A percentile compares a stretch with the other conserved stretches of the same genome.
These are phyloP conservation scores for Lochmaea capreae DNA, from an alignment of 2,888 invertebrate species.

Conservation along the genomic window DNA sequence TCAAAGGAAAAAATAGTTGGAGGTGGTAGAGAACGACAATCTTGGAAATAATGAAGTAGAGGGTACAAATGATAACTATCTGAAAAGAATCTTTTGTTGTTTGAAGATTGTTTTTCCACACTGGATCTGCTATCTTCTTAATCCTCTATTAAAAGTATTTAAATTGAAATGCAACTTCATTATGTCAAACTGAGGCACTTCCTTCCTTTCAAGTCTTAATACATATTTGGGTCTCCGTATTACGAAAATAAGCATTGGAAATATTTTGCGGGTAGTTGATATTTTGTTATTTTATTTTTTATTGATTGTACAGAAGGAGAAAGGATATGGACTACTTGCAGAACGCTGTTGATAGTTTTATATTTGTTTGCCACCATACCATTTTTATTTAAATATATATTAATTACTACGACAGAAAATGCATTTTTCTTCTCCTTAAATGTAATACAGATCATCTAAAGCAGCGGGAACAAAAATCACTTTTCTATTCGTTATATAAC, in stretches of 20 bases:
- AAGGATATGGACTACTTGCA: slow-evolving; percentile 9
- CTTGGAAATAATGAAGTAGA: too few species aligned
- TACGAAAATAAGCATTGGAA: neutral
- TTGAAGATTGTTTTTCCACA: too few species aligned
- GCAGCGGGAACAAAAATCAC: too few species aligned
- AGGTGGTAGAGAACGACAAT: too few species aligned
- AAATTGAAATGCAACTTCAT: neutral
- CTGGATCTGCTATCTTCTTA: too few species aligned
- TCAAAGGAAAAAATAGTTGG: too few species aligned
- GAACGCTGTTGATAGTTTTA: slow-evolving; percentile 15
- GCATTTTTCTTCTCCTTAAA: neutral
- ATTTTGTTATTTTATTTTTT: slow-evolving; percentile 33
- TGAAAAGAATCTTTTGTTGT: too few species aligned
- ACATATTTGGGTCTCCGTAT: neutral
- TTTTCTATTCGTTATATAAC: too few species aligned
- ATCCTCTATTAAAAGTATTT: too few species aligned
- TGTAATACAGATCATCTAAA: too few species aligned
- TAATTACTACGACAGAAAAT: slow-evolving; percentile 14
- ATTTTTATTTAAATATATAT: slow-evolving; percentile 29
- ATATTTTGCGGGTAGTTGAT: slow-evolving; percentile 22
- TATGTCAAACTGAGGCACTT: neutral
- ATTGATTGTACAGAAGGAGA: slow-evolving; percentile 21
- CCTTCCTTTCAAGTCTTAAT: neutral
- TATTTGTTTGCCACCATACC: slow-evolving; percentile 29
- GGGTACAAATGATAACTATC: too few species aligned